phyloP scores from a whole-genome alignment of 2,888 invertebrate species.

The Antitype chi region DNA sequence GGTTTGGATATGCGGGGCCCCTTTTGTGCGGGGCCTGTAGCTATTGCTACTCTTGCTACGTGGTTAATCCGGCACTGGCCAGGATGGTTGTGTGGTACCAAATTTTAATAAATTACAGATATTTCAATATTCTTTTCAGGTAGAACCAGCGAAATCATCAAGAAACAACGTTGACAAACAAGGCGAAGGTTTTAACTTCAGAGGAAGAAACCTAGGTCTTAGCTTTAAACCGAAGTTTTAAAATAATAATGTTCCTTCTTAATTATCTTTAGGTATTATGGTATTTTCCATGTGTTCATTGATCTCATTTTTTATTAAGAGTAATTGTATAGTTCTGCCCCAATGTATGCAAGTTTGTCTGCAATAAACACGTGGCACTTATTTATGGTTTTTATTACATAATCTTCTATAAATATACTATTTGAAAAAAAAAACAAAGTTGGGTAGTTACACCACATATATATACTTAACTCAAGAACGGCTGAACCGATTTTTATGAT shows the following conservation, averaged over 20 bases:
- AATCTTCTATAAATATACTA: too few species aligned
- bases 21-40: too few species aligned
- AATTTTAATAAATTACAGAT: background rate
- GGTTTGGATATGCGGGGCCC: too few species aligned
- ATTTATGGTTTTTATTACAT: background rate
- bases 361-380: slow-evolving; percentile 77
- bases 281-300: slow-evolving; percentile 75
- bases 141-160: slow-evolving; percentile 81
- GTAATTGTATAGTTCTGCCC: slow-evolving; percentile 74
- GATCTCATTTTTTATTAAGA: slow-evolving; percentile 59
- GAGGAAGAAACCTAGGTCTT: slow-evolving; percentile 80
- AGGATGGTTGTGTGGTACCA: too few species aligned
- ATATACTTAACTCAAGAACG: too few species aligned
- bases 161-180: slow-evolving; percentile 76
- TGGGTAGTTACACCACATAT: too few species aligned
- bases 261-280: slow-evolving; percentile 23
- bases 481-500: too few species aligned
- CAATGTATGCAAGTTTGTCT: slow-evolving; percentile 76
- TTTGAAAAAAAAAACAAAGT: too few species aligned
- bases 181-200: slow-evolving; percentile 79
- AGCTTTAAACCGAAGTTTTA: slow-evolving; percentile 84
- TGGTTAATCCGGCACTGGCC: too few species aligned
- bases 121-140: slow-evolving; percentile 73
- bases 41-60: too few species aligned
- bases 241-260: slow-evolving; percentile 32